Percentiles rank a stretch among this genome's conserved stretches.
Conservation (phyloP, 2,888 invertebrate species). For the Metopia argyrocephala region DNA sequence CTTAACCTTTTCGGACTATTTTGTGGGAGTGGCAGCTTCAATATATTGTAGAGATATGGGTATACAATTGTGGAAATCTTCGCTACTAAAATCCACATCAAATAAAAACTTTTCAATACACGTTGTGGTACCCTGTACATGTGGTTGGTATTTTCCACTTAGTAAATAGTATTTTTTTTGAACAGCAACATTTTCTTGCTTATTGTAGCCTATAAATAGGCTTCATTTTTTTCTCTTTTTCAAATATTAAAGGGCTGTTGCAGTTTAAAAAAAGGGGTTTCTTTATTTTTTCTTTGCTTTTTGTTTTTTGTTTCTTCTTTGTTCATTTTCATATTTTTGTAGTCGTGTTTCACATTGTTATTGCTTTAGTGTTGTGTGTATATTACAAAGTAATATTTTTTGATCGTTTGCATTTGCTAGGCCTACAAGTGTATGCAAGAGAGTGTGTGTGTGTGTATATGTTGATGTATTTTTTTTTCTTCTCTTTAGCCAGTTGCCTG, state of each 20-base stretch:
- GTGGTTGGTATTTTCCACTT: background rate
- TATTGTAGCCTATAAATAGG: conserved; percentile 59
- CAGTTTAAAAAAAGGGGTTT: conserved; percentile 18
- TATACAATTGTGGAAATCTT: too few species aligned
- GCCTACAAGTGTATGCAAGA: background rate
- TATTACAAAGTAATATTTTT: conserved; percentile 64
- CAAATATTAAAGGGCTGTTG: conserved; percentile 41
- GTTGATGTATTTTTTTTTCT: conserved; percentile 7
- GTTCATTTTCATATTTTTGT: background rate
- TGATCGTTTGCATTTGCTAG: conserved; percentile 59
- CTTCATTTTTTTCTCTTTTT: conserved; percentile 32
- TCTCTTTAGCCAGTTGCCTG: conserved; percentile 55
- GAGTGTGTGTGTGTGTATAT: conserved; percentile 13
- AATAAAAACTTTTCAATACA: too few species aligned
- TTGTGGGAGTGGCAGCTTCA: too few species aligned
- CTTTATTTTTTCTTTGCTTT: background rate
- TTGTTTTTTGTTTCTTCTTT: background rate
- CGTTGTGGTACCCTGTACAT: conserved; percentile 7
- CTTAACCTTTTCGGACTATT: too few species aligned
- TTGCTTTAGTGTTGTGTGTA: conserved; percentile 25
- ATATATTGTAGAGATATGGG: too few species aligned
- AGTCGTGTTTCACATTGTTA: conserved; percentile 5
- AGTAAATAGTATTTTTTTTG: background rate
- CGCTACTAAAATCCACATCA: too few species aligned
- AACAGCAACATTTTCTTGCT: conserved; percentile 57